Percentiles rank a stretch among this genome's conserved stretches.
Conservation (phyloP, 2,888 invertebrate species). For the Rhogogaster chlorosoma region DNA sequence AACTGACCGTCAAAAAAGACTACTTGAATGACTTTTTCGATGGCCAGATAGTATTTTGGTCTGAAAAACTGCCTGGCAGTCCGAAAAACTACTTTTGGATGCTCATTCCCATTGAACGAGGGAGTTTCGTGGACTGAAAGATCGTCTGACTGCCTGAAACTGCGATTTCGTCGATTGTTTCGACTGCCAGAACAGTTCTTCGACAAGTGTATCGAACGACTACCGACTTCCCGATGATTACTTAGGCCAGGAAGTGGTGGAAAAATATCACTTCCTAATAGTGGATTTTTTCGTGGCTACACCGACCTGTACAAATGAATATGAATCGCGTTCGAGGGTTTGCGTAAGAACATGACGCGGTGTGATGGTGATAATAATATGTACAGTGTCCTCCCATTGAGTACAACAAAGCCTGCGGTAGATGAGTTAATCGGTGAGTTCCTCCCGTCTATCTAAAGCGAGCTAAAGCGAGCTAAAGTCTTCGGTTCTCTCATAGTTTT, state of each 20-base stretch:
- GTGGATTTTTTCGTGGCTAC: too few species aligned
- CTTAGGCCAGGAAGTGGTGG: too few species aligned
- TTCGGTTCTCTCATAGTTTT: slow-evolving; percentile 57
- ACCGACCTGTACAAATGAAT: too few species aligned
- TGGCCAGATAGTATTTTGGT: too few species aligned
- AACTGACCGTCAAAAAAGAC: too few species aligned
- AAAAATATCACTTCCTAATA: too few species aligned
- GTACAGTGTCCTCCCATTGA: slow-evolving; percentile 74
- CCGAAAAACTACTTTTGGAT: background rate
- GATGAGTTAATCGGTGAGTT: slow-evolving; percentile 78
- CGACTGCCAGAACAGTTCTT: too few species aligned
- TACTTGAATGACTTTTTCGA: too few species aligned
- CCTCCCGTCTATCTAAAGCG: slow-evolving; percentile 66
- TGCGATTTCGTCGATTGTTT: background rate
- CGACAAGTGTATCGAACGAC: too few species aligned
- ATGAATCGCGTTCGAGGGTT: background rate
- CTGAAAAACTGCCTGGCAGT: too few species aligned
- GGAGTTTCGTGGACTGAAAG: background rate
- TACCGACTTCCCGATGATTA: too few species aligned
- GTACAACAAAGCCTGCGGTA: slow-evolving; percentile 75
- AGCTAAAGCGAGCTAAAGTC: slow-evolving; percentile 58
- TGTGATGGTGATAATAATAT: slow-evolving; percentile 70
- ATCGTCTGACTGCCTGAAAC: background rate
- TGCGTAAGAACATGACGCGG: slow-evolving; percentile 12
- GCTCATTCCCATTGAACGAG: background rate